Conservation (phyloP, 2,113 vertebrate species). For the Phodopus roborovskii region DNA sequence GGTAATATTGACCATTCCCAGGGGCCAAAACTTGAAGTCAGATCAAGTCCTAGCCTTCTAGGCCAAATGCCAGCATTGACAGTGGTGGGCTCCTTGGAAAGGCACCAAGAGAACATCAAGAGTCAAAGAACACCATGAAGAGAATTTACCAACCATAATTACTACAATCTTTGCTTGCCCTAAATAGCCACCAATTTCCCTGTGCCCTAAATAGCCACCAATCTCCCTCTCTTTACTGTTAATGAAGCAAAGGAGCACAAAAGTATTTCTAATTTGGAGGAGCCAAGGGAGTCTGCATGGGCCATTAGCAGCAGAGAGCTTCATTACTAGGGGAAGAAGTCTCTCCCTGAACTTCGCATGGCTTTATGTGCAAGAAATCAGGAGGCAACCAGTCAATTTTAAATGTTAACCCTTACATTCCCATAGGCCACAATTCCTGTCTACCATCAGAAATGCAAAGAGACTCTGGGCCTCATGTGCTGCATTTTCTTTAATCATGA, state of each 20-base stretch:
- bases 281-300: constrained; percentile 88
- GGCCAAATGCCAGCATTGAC: constrained; percentile 49
- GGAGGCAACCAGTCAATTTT: constrained; percentile 86
- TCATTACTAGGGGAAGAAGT: constrained; percentile 87
- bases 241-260: constrained; percentile 87
- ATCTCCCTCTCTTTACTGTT: constrained; percentile 89
- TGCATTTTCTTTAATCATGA: constrained; percentile 56
- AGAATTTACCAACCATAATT: constrained; percentile 87
- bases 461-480: constrained; percentile 63
- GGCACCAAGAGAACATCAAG: constrained; percentile 80
- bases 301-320: constrained; percentile 87
- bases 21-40: constrained; percentile 15
- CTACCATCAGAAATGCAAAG: constrained; percentile 54
- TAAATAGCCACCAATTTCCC: constrained; percentile 89
- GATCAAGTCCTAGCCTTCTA: constrained; percentile 24
- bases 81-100: constrained; percentile 63
- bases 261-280: constrained; percentile 89
- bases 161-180: constrained; percentile 88
- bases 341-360: constrained; percentile 85
- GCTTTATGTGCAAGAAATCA: constrained; percentile 89
- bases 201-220: constrained; percentile 91
- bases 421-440: constrained; percentile 72
- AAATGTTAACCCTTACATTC: constrained; percentile 86
- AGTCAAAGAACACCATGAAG: constrained; percentile 79
- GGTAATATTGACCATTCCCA: constrained; percentile 24